Evolutionary conservation across 2,888 invertebrate genomes (phyloP), one percentile per base, ranked within the genome.

Genomic region (Timema cristinae): DNA sequence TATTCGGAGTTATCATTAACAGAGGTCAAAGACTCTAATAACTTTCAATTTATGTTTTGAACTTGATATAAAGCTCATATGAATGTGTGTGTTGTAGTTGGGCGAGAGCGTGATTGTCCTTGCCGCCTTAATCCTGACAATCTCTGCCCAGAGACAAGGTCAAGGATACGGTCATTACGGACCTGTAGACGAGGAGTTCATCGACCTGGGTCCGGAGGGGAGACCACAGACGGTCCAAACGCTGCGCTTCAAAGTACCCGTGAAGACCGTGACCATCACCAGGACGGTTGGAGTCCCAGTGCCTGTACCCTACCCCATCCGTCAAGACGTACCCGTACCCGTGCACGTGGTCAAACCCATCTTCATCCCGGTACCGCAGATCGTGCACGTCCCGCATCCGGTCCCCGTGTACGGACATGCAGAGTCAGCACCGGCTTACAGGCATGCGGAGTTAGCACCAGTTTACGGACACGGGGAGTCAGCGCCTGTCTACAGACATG

Each of bases 211-310:
- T 50, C 54, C 59, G 15, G 50, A 56, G 0, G 49, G 67, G 11
- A 8, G 6, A 13, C 51, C 11, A 0, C 56, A 48, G 67, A 16
- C 67, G 7, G 67, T 67, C n/a, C 69, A 71, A 61, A 69, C 72
- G 52, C 54, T 73, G 66, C 72, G 54, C 50, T 70, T 71, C 71
- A 63, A 69, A 10, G 67, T 69, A 11, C 71, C 72, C 13, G 59
- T 72, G 11, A 52, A 67, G n/a, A 73, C 78, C 51, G 75, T 78
- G 67, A 75, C 77, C 48, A 75, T 77, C 74, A 75, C 75, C 71
- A 76, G 75, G 61, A 76, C 77, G 54, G 76, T 78, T 8, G 76
- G 75, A 13, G 76, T 76, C n/a, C 76, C 76, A 1, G 71, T 75
- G n/a, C 72, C 74, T 10, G 73, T 75, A 32, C 74, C 74, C 16